phyloP scores from a whole-genome alignment of 2,797 vertebrate genomes.

The Gallinago solitaria region DNA sequence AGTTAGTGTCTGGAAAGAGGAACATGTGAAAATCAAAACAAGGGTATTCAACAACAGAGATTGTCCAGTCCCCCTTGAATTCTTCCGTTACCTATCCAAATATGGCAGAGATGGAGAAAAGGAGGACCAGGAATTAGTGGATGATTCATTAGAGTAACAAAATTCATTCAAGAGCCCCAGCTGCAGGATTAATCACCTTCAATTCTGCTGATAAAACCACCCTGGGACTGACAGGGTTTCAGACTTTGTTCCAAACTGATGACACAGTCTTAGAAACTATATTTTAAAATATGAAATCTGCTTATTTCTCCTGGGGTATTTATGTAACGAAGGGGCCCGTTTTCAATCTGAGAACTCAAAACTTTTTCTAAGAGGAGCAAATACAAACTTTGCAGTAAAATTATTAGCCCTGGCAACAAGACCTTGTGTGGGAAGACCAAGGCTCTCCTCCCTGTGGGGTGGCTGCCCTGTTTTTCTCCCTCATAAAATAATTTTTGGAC shows the following conservation, averaged over 20 bases:
- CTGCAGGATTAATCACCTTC: slow-evolving; percentile 47
- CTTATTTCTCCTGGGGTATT: neutral
- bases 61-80: slow-evolving; percentile 36
- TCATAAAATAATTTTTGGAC: neutral
- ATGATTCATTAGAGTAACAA: slow-evolving; percentile 44
- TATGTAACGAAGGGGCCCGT: neutral
- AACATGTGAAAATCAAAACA: slow-evolving; percentile 52
- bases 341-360: neutral
- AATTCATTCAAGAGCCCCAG: slow-evolving; percentile 32
- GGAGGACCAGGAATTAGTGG: slow-evolving; percentile 7
- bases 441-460: neutral
- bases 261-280: slow-evolving; percentile 32
- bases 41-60: slow-evolving; percentile 34
- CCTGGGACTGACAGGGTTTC: slow-evolving; percentile 47
- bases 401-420: neutral
- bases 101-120: slow-evolving; percentile 4
- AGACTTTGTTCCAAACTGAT: slow-evolving; percentile 47
- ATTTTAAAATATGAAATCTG: neutral
- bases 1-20: slow-evolving; percentile 59
- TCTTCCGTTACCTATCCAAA: neutral
- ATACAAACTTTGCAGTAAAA: neutral
- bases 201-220: slow-evolving; percentile 55
- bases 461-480: neutral
- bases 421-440: neutral
- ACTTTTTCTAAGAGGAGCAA: neutral